Percentiles rank a stretch among this genome's conserved stretches.
Conservation (phyloP, 2,797 vertebrate genomes). For the Cyclopterus lumpus region DNA sequence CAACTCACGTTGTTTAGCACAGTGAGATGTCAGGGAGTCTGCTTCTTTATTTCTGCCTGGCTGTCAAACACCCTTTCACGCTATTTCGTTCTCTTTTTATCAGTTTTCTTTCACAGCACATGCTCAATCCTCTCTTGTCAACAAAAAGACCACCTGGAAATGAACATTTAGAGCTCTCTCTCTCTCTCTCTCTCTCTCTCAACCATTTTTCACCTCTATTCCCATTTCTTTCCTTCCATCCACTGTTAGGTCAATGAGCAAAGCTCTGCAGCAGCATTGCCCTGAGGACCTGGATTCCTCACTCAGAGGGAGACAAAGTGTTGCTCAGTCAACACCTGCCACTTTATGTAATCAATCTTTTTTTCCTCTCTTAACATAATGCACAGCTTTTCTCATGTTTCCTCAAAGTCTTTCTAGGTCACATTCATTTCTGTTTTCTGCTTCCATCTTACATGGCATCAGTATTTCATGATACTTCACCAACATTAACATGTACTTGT, state of each 20-base stretch:
- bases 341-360: slow-evolving; percentile 6
- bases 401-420: not conserved
- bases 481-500: not conserved
- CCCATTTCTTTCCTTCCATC: not conserved
- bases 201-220: not conserved
- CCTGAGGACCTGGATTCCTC: slow-evolving; percentile 1
- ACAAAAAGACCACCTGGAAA: slow-evolving; percentile 15
- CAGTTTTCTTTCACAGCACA: not conserved
- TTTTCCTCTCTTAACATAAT: not conserved
- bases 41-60: not conserved
- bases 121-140: not conserved
- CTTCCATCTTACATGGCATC: not conserved
- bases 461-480: not conserved
- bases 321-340: slow-evolving; percentile 14
- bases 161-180: not conserved
- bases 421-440: not conserved
- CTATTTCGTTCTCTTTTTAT: not conserved
- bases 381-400: not conserved
- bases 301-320: not conserved
- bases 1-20: not conserved
- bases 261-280: not conserved
- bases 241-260: not conserved
- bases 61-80: slow-evolving; percentile 22
- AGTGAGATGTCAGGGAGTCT: not conserved
- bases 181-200: not conserved